phyloP scores from a whole-genome alignment of 2,113 vertebrate species.

The Hippocampus guttulatus region DNA sequence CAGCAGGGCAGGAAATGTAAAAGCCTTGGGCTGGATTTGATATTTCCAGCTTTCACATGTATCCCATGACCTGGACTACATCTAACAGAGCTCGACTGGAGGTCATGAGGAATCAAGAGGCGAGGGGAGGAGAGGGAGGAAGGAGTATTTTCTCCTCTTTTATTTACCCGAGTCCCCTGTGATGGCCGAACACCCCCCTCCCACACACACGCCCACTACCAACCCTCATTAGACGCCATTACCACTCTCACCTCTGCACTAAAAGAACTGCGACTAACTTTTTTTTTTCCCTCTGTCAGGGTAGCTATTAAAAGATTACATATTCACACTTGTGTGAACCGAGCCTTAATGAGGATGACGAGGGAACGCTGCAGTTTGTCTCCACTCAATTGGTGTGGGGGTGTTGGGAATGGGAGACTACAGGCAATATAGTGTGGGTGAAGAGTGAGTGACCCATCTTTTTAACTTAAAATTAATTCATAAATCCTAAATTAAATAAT shows the following conservation, averaged over 20 bases:
- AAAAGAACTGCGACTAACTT: slow-evolving; percentile 62
- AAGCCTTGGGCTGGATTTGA: slow-evolving; percentile 76
- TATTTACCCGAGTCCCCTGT: slow-evolving; percentile 15
- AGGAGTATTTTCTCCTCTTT: slow-evolving; percentile 4
- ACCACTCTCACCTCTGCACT: slow-evolving; percentile 54
- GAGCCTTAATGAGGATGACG: slow-evolving; percentile 69
- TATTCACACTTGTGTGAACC: slow-evolving; percentile 68
- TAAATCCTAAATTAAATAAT: too few species aligned
- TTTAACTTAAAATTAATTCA: too few species aligned
- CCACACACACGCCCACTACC: slow-evolving; percentile 4
- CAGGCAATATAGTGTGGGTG: slow-evolving; percentile 45
- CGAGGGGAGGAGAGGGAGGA: slow-evolving; percentile 10
- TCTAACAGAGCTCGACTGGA: slow-evolving; percentile 73
- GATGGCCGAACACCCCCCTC: slow-evolving; percentile 4
- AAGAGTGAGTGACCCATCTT: slow-evolving; percentile 14
- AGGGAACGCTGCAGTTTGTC: slow-evolving; percentile 50
- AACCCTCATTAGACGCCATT: slow-evolving; percentile 46
- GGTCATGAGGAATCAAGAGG: slow-evolving; percentile 69
- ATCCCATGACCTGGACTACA: slow-evolving; percentile 70
- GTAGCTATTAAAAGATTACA: slow-evolving; percentile 72
- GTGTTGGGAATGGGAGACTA: slow-evolving; percentile 38
- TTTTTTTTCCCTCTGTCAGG: slow-evolving; percentile 59
- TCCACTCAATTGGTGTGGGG: slow-evolving; percentile 43
- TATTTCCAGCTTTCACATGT: slow-evolving; percentile 70
- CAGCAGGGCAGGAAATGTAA: slow-evolving; percentile 67